Evolutionary conservation across 1,140 invertebrate genomes (phyloP).

Genomic region (Calosoma granatense): DNA sequence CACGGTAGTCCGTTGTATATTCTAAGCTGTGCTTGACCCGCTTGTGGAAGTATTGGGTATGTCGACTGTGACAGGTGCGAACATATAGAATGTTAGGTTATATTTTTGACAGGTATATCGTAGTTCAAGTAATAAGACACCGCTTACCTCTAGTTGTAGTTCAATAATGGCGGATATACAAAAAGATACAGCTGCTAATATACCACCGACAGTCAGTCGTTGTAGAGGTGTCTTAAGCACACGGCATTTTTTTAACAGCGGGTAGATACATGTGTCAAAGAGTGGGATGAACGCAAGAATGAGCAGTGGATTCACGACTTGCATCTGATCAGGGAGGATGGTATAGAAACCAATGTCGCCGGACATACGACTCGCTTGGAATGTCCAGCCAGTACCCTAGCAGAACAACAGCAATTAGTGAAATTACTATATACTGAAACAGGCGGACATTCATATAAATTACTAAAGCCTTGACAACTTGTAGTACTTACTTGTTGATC

Average conservation of each 20-base stretch:
- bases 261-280: constrained; percentile 64
- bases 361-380: constrained; percentile 86
- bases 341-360: constrained; percentile 58
- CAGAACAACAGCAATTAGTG: no score
- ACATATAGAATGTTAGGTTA: constrained; percentile 23
- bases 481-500: constrained; percentile 58
- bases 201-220: constrained; percentile 69
- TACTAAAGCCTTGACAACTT: no score
- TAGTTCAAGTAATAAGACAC: not conserved
- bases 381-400: constrained; percentile 86
- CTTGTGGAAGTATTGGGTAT: constrained; percentile 50
- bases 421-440: no score
- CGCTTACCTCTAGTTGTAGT: constrained; percentile 57
- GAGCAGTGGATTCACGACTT: constrained; percentile 72
- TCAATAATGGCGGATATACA: constrained; percentile 80
- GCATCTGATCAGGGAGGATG: constrained; percentile 84
- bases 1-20: constrained; percentile 47
- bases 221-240: constrained; percentile 59
- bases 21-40: constrained; percentile 50
- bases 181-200: constrained; percentile 76
- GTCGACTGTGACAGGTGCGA: no score
- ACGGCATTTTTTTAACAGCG: constrained; percentile 39
- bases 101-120: constrained; percentile 2
- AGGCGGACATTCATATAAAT: no score
- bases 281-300: constrained; percentile 81